Evolutionary conservation across 30 jellyfish, hydroid and myxozoan species (phyloP), one percentile per base, ranked within the genome.

Genomic region (Aurelia sp.): DNA sequence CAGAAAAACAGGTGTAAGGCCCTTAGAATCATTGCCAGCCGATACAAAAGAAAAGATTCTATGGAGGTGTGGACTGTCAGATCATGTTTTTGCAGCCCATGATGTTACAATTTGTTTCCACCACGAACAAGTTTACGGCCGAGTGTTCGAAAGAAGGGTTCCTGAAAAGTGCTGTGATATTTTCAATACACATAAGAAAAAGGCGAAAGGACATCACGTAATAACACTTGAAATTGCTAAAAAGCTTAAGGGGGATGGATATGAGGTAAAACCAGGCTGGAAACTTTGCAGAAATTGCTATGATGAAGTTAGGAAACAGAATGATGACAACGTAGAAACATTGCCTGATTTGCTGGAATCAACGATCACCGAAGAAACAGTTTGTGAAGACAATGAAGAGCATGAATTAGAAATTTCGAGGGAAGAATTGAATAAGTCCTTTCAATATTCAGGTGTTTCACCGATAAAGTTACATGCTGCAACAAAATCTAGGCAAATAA

Each of bases 161-260:
- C n/a, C 76, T 5, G 76, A 66, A 9, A 66, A 66, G 13, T 71
- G 78, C 82, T 71, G 64, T 47, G 66, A 71, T 71, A 15, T 47
- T 35, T 71, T 71, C 52, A 27, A 71, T 5, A 71, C 30, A 37
- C 82, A 48, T 15, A 7, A 71, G 23, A 71, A 71, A 23, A 48
- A 71, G 5, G 63, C 41, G 6, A 30, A 71, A 71, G 66, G 52
- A 13, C 71, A 71, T 13, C 52, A 17, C 21, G 17, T 17, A 47
- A 68, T 71, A 5, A 21, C 82, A 13, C 69, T 48, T 13, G 66
- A 71, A n/a, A 7, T 71, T 30, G 82, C 82, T 17, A 71, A 71
- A 18, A 17, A 58, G 20, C 27, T 58, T 15, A 58, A 58, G 67
- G 67, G 12, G 12, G 20, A 17, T 20, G 27, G 67, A 17, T 15